Percentiles rank a stretch among this genome's conserved stretches.
Conservation (phyloP, 2,797 vertebrate species). For the Babyrousa celebensis region DNA sequence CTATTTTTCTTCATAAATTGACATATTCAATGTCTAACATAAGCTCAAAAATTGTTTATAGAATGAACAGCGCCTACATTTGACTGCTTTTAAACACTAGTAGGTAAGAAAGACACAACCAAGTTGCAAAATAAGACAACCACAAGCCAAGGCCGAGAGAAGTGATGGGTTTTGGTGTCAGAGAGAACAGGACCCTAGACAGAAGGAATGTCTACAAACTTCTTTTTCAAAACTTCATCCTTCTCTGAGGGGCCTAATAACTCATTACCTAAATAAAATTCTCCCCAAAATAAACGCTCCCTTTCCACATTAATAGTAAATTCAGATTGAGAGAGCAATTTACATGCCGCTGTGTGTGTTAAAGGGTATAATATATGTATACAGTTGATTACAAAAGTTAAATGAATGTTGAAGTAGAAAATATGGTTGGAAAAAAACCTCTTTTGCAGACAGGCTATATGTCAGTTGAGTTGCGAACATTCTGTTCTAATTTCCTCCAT, state of each 20-base stretch:
- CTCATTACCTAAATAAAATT: neutral
- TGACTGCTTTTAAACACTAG: slow-evolving; percentile 22
- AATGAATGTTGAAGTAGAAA: neutral
- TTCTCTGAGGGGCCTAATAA: neutral
- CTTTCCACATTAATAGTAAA: neutral
- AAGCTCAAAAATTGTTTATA: neutral
- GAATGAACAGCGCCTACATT: neutral
- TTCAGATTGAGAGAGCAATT: neutral
- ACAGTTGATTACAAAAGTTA: neutral
- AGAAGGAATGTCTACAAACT: neutral
- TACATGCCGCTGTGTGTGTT: neutral
- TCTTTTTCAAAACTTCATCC: neutral
- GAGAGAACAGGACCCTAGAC: neutral
- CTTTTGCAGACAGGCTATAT: neutral
- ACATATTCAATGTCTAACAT: neutral
- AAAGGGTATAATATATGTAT: neutral
- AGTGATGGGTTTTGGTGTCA: neutral
- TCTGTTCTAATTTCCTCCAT: slow-evolving; percentile 57
- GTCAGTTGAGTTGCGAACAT: slow-evolving; percentile 46
- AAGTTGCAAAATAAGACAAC: neutral
- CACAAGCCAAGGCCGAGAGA: neutral
- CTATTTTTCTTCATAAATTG: neutral
- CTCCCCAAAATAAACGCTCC: neutral
- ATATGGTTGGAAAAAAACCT: neutral
- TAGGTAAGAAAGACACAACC: neutral